Evolutionary conservation across 2,797 vertebrate species (phyloP), one percentile per base, ranked within the genome.

Genomic region (Acipenser ruthenus): DNA sequence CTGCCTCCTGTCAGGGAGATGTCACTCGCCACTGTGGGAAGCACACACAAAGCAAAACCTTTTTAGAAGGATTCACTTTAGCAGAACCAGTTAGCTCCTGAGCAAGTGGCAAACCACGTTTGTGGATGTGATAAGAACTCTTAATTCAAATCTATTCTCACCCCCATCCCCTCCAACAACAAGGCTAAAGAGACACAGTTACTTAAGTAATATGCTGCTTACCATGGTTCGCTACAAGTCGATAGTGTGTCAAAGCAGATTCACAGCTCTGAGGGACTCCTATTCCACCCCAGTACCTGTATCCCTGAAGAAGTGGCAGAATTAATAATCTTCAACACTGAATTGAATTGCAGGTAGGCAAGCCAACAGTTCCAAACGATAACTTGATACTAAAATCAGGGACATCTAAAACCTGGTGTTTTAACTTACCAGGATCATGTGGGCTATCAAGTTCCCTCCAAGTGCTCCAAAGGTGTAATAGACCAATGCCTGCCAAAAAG

Each of bases 401-500:
- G 10, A 12, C 0, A 67, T 66, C 60, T 59, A 23, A 63, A 53
- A 66, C 61, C 65, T 63, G 55, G 8, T 52, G 3, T 48, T 62
- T 60, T 73, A 68, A 87, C 91, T 91, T 83, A 99, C 97, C 89
- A 99, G 87, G 85, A 98, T 91, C 96, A 99, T 99, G 67, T 98
- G 96, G 13, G 96, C 93, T 0, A 98, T 83, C 66, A 96, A 74
- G 82, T 99, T 99, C 79, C 97, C 97, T 70, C 97, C 97, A 69
- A 99, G 86, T 58, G 97, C 96, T 69, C 95, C 94, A 9, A 99
- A 99, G 9, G 96, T 99, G 72, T 99, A 99, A 82, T 97, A 99
- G 60, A 99, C 96, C 72, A 99, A 82, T 49, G 96, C 95, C 96
- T 99, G 81, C 64, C 23, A 37, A 37, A 37, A 37, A 37, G 23